Percentiles rank a stretch among this genome's conserved stretches.
phyloP scores from a whole-genome alignment of 2,113 vertebrate species.

The Limnothrissa miodon region DNA sequence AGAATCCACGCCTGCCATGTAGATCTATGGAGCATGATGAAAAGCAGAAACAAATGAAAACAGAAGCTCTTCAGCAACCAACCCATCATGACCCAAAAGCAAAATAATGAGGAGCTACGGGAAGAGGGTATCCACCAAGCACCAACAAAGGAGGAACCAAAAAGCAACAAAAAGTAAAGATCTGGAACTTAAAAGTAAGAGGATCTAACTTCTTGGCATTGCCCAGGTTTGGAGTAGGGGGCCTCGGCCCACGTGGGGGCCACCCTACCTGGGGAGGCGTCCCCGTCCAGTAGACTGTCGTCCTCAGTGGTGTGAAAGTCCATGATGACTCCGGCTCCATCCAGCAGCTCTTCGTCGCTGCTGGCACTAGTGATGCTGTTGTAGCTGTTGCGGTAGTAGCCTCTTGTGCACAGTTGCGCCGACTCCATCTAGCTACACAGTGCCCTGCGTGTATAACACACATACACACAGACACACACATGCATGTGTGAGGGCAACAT shows the following conservation, averaged over 20 bases:
- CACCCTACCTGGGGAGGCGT: constrained; percentile 84
- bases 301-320: constrained; percentile 99
- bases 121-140: neutral
- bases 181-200: neutral
- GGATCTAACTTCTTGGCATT: neutral
- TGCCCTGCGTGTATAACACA: constrained; percentile 64
- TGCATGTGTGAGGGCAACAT: neutral
- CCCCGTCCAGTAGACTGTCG: constrained; percentile 95
- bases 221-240: neutral
- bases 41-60: neutral
- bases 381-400: constrained; percentile 95
- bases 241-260: neutral
- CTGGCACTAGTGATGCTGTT: constrained; percentile 98
- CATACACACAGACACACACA: constrained; percentile 18
- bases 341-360: constrained; percentile 97
- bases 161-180: neutral
- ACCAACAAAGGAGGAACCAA: neutral
- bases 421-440: constrained; percentile 96
- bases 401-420: constrained; percentile 96
- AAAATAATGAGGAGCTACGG: neutral
- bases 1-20: neutral
- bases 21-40: neutral
- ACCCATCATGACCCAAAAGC: neutral
- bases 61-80: neutral
- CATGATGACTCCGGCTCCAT: constrained; percentile 94